Evolutionary conservation across 1,140 invertebrate genomes (phyloP).

Genomic region (Drosophila neocordata): DNA sequence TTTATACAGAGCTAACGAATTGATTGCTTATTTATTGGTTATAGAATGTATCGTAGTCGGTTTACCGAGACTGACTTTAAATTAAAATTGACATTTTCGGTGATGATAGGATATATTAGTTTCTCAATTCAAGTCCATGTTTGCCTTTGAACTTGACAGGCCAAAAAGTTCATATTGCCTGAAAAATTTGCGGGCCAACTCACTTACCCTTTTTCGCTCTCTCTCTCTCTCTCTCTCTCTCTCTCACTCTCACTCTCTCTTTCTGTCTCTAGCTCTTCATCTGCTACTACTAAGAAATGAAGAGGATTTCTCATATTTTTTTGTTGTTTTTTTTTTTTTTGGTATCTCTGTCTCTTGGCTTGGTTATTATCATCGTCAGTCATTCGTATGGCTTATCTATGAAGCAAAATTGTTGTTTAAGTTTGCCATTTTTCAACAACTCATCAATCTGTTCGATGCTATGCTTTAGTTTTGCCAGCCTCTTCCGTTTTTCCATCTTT

Average conservation of each 20-base stretch:
- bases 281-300: too few relatives aligned
- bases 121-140: neutral
- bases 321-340: too few relatives aligned
- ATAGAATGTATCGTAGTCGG: neutral
- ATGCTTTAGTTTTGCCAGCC: constrained; percentile 48
- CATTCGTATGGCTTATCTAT: constrained; percentile 46
- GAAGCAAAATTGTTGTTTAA: constrained; percentile 62
- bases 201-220: neutral
- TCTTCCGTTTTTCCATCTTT: constrained; percentile 34
- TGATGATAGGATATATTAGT: neutral
- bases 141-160: constrained; percentile 6
- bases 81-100: neutral
- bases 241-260: too few relatives aligned
- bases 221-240: neutral
- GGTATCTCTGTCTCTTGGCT: neutral
- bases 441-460: constrained; percentile 76
- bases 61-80: neutral
- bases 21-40: too few relatives aligned
- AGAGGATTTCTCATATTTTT: neutral
- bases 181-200: constrained; percentile 10
- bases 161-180: neutral
- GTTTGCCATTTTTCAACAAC: constrained; percentile 80
- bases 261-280: too few relatives aligned
- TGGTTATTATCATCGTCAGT: constrained; percentile 36
- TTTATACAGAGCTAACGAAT: too few relatives aligned